Conservation (phyloP, 2,113 vertebrate genomes). For the Opisthocomus hoazin region DNA sequence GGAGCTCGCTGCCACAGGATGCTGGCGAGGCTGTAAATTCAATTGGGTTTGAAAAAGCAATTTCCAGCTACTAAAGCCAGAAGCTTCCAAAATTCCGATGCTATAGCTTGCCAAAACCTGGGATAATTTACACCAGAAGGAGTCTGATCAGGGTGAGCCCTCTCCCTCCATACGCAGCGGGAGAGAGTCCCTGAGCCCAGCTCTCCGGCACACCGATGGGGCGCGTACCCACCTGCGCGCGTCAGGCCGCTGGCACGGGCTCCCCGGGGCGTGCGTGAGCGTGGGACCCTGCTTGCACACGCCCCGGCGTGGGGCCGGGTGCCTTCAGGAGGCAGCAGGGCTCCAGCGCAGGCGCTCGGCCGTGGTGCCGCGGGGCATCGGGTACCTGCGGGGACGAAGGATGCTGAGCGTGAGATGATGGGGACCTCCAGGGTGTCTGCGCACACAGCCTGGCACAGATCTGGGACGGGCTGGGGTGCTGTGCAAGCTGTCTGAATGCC, state of each 20-base stretch:
- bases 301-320: rapidly evolving
- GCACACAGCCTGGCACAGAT: not conserved
- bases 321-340: not conserved
- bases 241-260: not conserved
- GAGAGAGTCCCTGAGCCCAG: not conserved
- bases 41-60: not conserved
- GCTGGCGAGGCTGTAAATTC: not conserved
- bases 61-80: not conserved
- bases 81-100: not conserved
- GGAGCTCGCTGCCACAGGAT: not conserved
- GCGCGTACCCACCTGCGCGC: rapidly evolving
- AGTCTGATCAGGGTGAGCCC: not conserved
- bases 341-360: not conserved
- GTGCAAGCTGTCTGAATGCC: not conserved
- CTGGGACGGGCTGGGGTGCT: not conserved
- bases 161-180: not conserved
- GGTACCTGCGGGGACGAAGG: not conserved
- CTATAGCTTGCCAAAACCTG: not conserved
- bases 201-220: rapidly evolving
- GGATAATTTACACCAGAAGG: not conserved
- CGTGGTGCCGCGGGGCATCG: rapidly evolving
- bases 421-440: not conserved
- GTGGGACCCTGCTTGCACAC: not conserved
- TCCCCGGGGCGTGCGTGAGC: rapidly evolving
- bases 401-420: not conserved